A percentile compares a stretch with the other conserved stretches of the same genome.
Conservation (phyloP, 1,140 invertebrate genomes). For the Eulimnadia texana region DNA sequence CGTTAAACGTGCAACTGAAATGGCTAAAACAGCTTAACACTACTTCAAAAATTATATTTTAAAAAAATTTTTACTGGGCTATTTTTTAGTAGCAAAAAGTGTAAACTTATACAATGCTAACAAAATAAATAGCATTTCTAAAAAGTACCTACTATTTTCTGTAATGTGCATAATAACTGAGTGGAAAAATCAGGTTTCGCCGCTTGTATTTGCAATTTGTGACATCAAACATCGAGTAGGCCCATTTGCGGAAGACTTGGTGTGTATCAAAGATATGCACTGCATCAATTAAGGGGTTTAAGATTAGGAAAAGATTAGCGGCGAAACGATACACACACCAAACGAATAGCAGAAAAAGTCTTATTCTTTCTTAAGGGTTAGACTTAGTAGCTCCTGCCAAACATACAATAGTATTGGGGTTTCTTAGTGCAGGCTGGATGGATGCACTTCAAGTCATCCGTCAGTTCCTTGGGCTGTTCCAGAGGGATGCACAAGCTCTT, state of each 20-base stretch:
- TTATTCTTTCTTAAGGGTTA: not conserved
- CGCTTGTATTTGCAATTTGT: not conserved
- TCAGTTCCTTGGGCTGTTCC: constrained; percentile 54
- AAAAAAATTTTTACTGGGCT: no score
- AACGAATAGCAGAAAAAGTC: no score
- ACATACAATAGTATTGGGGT: constrained; percentile 76
- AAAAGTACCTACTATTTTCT: no score
- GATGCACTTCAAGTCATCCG: constrained; percentile 58
- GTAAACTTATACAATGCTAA: no score
- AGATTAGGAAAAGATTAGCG: not conserved
- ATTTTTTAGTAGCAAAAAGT: no score
- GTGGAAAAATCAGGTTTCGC: no score
- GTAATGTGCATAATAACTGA: no score
- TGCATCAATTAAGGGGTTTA: no score
- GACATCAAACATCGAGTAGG: not conserved
- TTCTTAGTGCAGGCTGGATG: constrained; percentile 67
- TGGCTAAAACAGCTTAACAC: no score
- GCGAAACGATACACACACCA: not conserved
- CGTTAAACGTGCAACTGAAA: not conserved
- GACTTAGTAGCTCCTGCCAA: constrained; percentile 86
- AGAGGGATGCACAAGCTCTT: constrained; percentile 96
- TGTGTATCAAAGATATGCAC: not conserved
- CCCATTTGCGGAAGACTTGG: not conserved
- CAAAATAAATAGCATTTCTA: no score
- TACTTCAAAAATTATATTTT: no score